Evolutionary conservation across 2,888 invertebrate genomes (phyloP).

Genomic region (Scaptomyza flava): DNA sequence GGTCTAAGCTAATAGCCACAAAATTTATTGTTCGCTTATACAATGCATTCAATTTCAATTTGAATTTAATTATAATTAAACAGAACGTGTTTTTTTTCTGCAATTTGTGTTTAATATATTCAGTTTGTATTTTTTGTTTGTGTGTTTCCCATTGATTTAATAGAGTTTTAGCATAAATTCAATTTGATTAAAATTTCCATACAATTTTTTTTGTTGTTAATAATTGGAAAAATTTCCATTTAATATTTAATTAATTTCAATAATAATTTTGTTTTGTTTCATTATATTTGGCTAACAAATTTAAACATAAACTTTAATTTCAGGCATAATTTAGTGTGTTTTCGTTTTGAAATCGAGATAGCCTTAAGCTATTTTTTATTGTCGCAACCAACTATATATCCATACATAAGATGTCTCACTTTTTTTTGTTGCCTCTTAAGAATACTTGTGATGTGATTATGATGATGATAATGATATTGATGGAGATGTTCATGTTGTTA

Average conservation of each 20-base stretch:
- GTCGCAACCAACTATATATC: conserved; percentile 5
- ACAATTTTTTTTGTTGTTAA: not conserved
- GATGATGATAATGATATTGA: conserved; percentile 15
- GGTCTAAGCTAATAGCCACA: not conserved
- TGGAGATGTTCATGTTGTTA: not conserved
- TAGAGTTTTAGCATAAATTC: conserved; percentile 3
- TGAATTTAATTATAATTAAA: conserved; percentile 1
- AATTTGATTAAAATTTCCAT: not conserved
- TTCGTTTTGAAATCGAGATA: not conserved
- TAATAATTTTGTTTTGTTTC: too few species aligned
- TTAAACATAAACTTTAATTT: too few species aligned
- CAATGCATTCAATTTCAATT: conserved; percentile 19
- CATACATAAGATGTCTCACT: conserved; percentile 37
- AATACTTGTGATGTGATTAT: conserved; percentile 32
- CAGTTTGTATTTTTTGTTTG: not conserved
- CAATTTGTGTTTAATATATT: not conserved
- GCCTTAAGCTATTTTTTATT: too few species aligned
- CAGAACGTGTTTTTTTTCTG: not conserved
- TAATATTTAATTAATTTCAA: not conserved
- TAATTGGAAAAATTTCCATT: not conserved
- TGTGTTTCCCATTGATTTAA: conserved; percentile 3
- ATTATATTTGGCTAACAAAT: too few species aligned
- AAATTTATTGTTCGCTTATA: conserved; percentile 5
- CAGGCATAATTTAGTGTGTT: not conserved
- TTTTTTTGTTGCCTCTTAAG: conserved; percentile 36